Evolutionary conservation across 2,113 vertebrate species (phyloP).

Genomic region (Salvator merianae): DNA sequence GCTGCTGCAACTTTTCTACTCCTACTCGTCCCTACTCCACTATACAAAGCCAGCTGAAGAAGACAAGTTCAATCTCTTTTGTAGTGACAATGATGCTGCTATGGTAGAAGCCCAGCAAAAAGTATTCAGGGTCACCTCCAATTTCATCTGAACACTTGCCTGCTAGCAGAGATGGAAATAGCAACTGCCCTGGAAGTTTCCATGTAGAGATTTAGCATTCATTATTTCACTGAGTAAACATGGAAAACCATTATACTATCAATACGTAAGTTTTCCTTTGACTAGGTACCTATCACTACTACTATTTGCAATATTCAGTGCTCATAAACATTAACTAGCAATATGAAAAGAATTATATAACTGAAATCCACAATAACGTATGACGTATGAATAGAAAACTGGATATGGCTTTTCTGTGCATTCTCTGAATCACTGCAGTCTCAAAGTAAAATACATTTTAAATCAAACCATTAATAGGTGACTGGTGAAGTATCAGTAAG

Average conservation of each 20-base stretch:
- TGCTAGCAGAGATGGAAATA: too few relatives aligned
- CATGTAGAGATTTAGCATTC: constrained; percentile 1
- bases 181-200: too few relatives aligned
- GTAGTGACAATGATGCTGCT: too few relatives aligned
- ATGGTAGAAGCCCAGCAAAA: too few relatives aligned
- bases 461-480: too few relatives aligned
- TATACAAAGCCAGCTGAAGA: too few relatives aligned
- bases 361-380: not conserved
- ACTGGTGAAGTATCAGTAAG: too few relatives aligned
- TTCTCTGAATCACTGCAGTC: not conserved
- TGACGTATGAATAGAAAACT: rapidly evolving
- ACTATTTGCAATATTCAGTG: not conserved
- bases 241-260: not conserved
- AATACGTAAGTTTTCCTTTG: not conserved
- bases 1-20: too few relatives aligned
- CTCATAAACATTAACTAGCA: not conserved
- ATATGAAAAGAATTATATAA: rapidly evolving
- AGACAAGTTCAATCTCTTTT: too few relatives aligned
- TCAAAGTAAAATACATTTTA: not conserved
- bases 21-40: too few relatives aligned
- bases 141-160: too few relatives aligned
- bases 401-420: rapidly evolving
- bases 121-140: too few relatives aligned
- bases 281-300: rapidly evolving
- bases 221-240: rapidly evolving